Evolutionary conservation across 2,113 vertebrate species (phyloP).

Genomic region (Capra hircus): DNA sequence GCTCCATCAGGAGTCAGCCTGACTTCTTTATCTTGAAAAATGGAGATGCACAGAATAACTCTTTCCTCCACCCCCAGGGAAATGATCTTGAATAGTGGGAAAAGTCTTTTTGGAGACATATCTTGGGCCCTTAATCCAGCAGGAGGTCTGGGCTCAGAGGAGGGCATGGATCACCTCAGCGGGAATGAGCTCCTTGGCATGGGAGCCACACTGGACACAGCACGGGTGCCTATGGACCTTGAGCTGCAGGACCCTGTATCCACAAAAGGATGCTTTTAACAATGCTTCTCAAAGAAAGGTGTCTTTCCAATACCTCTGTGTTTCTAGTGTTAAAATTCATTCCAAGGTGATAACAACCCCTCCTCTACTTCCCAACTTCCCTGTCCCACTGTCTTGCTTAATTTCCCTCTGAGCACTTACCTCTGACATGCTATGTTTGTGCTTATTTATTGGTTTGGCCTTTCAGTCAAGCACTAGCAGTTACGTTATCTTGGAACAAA

Average conservation of each 20-base stretch:
- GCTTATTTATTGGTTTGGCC: not conserved
- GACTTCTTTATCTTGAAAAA: constrained; percentile 7
- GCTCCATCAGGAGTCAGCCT: not conserved
- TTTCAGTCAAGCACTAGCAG: not conserved
- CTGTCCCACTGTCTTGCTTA: not conserved
- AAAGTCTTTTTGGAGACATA: not conserved
- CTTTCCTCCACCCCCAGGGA: not conserved
- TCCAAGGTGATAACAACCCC: not conserved
- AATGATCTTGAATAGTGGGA: not conserved
- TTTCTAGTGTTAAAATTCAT: not conserved
- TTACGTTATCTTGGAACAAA: constrained; percentile 3
- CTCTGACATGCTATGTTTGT: not conserved
- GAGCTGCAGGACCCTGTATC: not conserved
- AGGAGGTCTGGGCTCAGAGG: not conserved
- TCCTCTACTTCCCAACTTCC: not conserved
- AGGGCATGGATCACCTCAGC: not conserved
- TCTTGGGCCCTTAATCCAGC: not conserved
- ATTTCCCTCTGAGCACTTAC: not conserved
- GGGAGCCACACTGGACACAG: not conserved
- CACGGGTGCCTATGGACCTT: not conserved
- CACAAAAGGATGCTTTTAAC: not conserved
- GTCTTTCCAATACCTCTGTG: not conserved
- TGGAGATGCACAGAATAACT: not conserved
- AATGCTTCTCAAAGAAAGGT: not conserved
- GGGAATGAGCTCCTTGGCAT: not conserved